Percentiles rank a stretch among this genome's conserved stretches.
phyloP scores from a whole-genome alignment of 1,140 invertebrate species.

The Orchesella cincta region DNA sequence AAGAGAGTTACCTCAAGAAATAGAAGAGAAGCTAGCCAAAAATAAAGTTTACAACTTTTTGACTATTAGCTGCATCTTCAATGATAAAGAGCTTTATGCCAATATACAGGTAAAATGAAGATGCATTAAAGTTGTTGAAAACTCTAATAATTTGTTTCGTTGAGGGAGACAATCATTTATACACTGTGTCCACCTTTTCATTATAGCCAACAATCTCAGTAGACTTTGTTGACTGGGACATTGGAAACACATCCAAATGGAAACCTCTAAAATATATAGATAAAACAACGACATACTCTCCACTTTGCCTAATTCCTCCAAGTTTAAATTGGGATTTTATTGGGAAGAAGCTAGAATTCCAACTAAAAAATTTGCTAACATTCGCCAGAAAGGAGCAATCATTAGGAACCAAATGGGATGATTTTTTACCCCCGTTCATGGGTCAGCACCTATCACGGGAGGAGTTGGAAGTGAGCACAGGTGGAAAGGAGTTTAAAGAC shows the following conservation, averaged over 20 bases:
- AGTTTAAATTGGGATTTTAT: neutral
- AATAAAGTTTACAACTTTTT: slow-evolving; percentile 54
- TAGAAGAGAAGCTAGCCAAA: neutral
- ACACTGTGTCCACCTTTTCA: neutral
- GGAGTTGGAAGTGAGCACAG: slow-evolving; percentile 56
- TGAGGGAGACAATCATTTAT: neutral
- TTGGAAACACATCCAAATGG: slow-evolving; percentile 56
- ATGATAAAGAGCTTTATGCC: slow-evolving; percentile 57
- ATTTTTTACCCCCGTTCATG: slow-evolving; percentile 56
- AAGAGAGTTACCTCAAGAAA: slow-evolving; percentile 50
- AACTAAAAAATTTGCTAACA: neutral
- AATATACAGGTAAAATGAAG: slow-evolving; percentile 56
- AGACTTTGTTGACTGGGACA: slow-evolving; percentile 56
- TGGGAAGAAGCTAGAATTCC: neutral
- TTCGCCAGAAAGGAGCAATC: slow-evolving; percentile 49
- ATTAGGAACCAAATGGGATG: slow-evolving; percentile 57
- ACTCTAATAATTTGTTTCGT: neutral
- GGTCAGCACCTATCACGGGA: slow-evolving; percentile 57
- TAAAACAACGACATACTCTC: slow-evolving; percentile 43
- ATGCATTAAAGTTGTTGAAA: neutral
- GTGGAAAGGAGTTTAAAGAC: slow-evolving; percentile 53
- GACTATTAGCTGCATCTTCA: slow-evolving; percentile 59
- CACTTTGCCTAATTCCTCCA: neutral
- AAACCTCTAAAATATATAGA: slow-evolving; percentile 56
- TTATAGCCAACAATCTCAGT: slow-evolving; percentile 54